Base-by-base conservation (phyloP, 2,888 invertebrate species). In the Lasioglossum vierecki region DNA sequence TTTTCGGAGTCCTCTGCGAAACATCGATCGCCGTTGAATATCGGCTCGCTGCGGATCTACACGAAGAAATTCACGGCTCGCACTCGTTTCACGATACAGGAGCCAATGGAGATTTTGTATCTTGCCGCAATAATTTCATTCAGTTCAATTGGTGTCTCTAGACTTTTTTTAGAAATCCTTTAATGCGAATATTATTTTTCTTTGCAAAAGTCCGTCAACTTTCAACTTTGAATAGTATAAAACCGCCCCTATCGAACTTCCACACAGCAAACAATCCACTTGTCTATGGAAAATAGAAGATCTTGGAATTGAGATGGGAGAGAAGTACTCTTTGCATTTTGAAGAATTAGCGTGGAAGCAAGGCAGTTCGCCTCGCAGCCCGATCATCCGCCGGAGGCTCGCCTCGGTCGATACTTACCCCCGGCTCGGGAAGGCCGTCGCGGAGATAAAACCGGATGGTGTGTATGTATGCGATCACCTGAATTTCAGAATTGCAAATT, bases 401-500 rank as follows among this genome's bases (percentile, higher is more conserved):
- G 73, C 76, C 76, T 78, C 87, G 90, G 90, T 91, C 89, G 88
- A 89, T 88, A 90, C 80, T 84, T 85, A 79, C 76, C 68, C 68
- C 39, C 39, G 39, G 22, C 76, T 44, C 76, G 87, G 87, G 88
- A 86, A 86, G 84, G 82, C 87, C 84, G 80, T 73, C 83, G 76
- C 72, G 84, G 85, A 83, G 86, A 91, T 89, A 89, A 88, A 91
- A 85, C 88, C 86, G 91, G 84, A 88, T 72, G 86, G 87, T 76
- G 86, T 88, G 88, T 91, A 88, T 91, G 89, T 91, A 88, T 90
- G 90, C 90, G 91, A 93, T 93, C 92, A 89, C 91, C 92, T 90
- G 92, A 92, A 93, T 93, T 94, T 95, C 94, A 94, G 95, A 95
- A 95, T 95, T 95, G 95, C 95, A 94, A 95, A 95, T 95, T 95